Conservation (phyloP, 1,140 invertebrate genomes). For the Sitophilus oryzae region DNA sequence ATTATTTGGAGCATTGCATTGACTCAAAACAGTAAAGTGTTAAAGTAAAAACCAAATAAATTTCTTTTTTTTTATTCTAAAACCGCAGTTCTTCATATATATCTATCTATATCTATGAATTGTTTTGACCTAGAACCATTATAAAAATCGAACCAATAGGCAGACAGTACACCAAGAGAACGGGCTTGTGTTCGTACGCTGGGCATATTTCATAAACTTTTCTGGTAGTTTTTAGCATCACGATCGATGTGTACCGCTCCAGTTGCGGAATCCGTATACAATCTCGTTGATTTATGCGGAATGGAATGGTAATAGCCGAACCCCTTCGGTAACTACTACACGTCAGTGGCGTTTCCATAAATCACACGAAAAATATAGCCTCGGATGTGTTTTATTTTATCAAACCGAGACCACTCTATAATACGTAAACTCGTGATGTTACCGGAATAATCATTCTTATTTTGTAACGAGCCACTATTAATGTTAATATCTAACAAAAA, state of each 20-base stretch:
- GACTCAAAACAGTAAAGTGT: no score
- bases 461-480: no score
- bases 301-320: constrained; percentile 22
- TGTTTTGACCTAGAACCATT: no score
- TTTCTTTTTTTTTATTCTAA: no score
- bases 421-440: no score
- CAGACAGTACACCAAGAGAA: constrained; percentile 19
- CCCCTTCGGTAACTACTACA: constrained; percentile 3
- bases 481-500: no score
- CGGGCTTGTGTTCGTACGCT: constrained; percentile 10
- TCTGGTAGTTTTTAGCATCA: constrained; percentile 36
- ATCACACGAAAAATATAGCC: background rate
- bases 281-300: constrained; percentile 36
- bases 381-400: background rate
- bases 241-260: constrained; percentile 34
- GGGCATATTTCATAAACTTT: constrained; percentile 28
- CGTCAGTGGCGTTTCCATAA: constrained; percentile 11
- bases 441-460: no score
- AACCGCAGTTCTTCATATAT: no score
- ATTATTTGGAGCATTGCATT: no score
- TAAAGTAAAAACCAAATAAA: no score
- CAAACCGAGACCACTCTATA: no score
- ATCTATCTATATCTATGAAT: no score
- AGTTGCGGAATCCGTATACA: constrained; percentile 36
- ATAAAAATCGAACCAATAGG: background rate